Conservation (phyloP, 2,888 invertebrate genomes). For the Erebia ligea region DNA sequence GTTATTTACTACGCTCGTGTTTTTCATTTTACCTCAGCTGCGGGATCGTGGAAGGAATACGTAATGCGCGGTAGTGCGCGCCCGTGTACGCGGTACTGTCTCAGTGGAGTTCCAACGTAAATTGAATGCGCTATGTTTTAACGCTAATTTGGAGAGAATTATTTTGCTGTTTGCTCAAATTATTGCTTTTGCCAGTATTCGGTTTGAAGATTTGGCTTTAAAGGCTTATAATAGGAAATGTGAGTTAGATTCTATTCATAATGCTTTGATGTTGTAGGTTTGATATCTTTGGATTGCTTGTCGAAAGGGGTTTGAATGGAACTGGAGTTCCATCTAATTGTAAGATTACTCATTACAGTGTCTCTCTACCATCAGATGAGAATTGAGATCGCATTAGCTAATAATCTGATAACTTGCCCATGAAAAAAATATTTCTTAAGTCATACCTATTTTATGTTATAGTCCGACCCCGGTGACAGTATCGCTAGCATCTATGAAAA, state of each 20-base stretch:
- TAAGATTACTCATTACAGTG: no score
- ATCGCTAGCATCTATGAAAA: no score
- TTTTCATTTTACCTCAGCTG: conserved; percentile 48
- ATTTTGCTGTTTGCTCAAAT: conserved; percentile 41
- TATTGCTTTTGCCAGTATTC: conserved; percentile 34
- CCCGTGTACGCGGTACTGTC: conserved; percentile 56
- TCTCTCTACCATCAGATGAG: no score
- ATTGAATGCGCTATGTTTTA: conserved; percentile 40
- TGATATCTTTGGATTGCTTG: no score
- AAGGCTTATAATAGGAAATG: conserved; percentile 33
- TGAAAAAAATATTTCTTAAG: no score
- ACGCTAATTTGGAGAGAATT: conserved; percentile 42
- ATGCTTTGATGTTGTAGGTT: neutral
- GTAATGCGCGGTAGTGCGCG: conserved; percentile 79
- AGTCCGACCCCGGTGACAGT: no score
- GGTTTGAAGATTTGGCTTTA: conserved; percentile 24
- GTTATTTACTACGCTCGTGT: conserved; percentile 17
- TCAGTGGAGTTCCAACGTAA: conserved; percentile 41
- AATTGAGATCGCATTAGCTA: no score
- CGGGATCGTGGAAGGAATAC: conserved; percentile 73
- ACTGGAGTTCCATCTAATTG: no score
- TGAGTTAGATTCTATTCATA: neutral
- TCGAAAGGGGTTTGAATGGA: no score
- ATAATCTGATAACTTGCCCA: no score
- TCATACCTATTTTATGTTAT: no score